Percentiles rank a stretch among this genome's conserved stretches.
Conservation (phyloP, 30 jellyfish, hydroid and myxozoan genomes). For the Turritopsis rubra region DNA sequence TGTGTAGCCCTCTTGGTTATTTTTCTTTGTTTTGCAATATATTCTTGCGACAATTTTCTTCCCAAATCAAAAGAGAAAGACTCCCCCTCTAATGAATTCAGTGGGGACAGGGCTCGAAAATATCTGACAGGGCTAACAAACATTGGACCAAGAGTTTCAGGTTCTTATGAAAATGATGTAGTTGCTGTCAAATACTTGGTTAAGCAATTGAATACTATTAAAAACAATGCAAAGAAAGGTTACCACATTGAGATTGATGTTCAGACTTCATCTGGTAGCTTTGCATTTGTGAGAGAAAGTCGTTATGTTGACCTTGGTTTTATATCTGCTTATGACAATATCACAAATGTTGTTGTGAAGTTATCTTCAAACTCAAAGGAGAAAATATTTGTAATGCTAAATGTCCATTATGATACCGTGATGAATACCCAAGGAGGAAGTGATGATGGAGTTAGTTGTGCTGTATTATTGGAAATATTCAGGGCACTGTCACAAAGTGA, state of each 20-base stretch:
- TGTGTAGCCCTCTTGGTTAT: background rate
- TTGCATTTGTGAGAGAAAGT: conserved; percentile 33
- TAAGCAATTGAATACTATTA: conserved; percentile 45
- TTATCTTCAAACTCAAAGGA: conserved; percentile 55
- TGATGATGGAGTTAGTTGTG: conserved; percentile 96
- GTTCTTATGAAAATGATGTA: conserved; percentile 79
- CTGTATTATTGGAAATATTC: conserved; percentile 84
- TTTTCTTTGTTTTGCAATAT: background rate
- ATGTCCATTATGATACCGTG: conserved; percentile 89
- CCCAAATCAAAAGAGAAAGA: conserved; percentile 51
- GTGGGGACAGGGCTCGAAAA: conserved; percentile 73
- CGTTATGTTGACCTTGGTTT: conserved; percentile 43
- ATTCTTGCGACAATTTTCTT: conserved; percentile 43
- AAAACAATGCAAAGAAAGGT: conserved; percentile 42
- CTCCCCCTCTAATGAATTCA: conserved; percentile 42
- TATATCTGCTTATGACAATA: conserved; percentile 65
- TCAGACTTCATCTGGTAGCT: conserved; percentile 81
- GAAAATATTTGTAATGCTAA: conserved; percentile 41
- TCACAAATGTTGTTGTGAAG: conserved; percentile 76
- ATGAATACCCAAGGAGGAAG: conserved; percentile 91
- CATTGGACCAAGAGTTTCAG: conserved; percentile 75
- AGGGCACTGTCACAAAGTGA: conserved; percentile 60
- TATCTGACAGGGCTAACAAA: conserved; percentile 63
- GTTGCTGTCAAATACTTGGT: conserved; percentile 56
- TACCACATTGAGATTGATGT: conserved; percentile 59